These are phyloP conservation scores for Drosophila funebris DNA, from an alignment of 1,140 invertebrate species.

Conservation along the genomic window DNA sequence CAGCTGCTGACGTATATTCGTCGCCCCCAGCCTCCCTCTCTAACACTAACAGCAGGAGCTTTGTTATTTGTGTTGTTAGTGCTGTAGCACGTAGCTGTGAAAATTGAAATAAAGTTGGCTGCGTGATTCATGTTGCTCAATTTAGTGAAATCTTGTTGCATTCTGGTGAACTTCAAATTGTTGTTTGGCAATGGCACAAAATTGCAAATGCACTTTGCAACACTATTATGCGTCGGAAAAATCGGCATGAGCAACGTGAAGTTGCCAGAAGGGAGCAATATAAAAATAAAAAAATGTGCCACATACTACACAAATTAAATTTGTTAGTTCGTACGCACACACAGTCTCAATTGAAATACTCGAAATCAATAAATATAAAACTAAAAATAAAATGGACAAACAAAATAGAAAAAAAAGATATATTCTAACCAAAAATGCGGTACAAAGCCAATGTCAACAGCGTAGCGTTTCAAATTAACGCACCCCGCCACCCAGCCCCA, in stretches of 20 bases:
- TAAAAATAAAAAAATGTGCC: too few relatives aligned
- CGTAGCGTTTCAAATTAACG: neutral
- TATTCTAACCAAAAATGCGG: slow-evolving; percentile 12
- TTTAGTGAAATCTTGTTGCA: slow-evolving; percentile 21
- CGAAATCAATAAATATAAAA: slow-evolving; percentile 42
- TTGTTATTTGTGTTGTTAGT: slow-evolving; percentile 36
- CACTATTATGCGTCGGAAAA: slow-evolving; percentile 19
- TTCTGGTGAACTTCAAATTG: slow-evolving; percentile 56
- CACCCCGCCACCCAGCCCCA: slow-evolving; percentile 1
- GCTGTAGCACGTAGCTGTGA: slow-evolving; percentile 57
- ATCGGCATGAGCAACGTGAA: neutral
- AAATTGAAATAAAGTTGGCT: slow-evolving; percentile 60
- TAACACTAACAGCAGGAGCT: slow-evolving; percentile 39
- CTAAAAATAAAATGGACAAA: slow-evolving; percentile 38
- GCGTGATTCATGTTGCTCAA: slow-evolving; percentile 59
- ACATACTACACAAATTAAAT: too few relatives aligned
- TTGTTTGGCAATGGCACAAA: slow-evolving; percentile 63
- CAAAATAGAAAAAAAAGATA: slow-evolving; percentile 13
- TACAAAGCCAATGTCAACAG: slow-evolving; percentile 35
- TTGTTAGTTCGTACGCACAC: too few relatives aligned
- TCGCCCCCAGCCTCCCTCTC: slow-evolving; percentile 18
- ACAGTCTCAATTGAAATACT: neutral
- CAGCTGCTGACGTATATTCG: slow-evolving; percentile 31
- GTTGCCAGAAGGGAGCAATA: slow-evolving; percentile 10
- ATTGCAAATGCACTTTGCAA: slow-evolving; percentile 46